A percentile compares a stretch with the other conserved stretches of the same genome.
These are phyloP conservation scores for Hydrozoanthus tunicans DNA, from an alignment of 64 coral and sea anemone species.

Conservation along the genomic window DNA sequence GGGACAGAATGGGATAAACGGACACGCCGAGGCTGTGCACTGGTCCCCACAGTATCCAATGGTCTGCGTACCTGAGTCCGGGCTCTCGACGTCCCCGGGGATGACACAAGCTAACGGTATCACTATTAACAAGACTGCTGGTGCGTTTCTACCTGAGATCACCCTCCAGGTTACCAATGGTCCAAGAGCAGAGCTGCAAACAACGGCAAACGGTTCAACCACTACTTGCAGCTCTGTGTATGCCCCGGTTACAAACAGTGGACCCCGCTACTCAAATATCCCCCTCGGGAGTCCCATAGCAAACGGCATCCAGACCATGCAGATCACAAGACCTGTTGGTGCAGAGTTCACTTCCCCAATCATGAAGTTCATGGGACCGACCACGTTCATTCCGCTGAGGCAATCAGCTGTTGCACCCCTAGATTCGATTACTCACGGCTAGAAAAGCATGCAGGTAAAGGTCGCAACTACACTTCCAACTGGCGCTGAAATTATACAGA, in stretches of 20 bases:
- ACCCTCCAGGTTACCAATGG: conserved; percentile 84
- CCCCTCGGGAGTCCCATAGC: conserved; percentile 42
- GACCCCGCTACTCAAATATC: conserved; percentile 74
- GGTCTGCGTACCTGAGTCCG: conserved; percentile 87
- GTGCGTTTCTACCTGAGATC: conserved; percentile 70
- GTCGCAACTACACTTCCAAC: neutral
- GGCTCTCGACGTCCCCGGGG: conserved; percentile 63
- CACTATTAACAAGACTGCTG: conserved; percentile 66
- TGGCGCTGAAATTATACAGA: neutral
- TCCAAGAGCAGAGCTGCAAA: conserved; percentile 78
- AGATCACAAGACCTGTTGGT: conserved; percentile 41
- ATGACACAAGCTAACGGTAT: conserved; percentile 76
- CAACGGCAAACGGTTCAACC: conserved; percentile 59
- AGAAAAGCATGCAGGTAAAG: conserved; percentile 7
- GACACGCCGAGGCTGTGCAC: conserved; percentile 79
- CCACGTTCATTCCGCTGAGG: conserved; percentile 46
- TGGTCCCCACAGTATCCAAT: conserved; percentile 93
- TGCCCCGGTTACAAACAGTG: conserved; percentile 80
- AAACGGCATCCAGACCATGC: conserved; percentile 52
- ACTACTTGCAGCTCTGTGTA: conserved; percentile 80
- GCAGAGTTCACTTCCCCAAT: conserved; percentile 47
- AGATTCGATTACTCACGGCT: conserved; percentile 40
- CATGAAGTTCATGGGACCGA: conserved; percentile 56
- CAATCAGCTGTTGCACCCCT: conserved; percentile 19
- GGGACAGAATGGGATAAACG: conserved; percentile 67